Evolutionary conservation across 2,113 vertebrate species (phyloP).

Genomic region (Conger conger): DNA sequence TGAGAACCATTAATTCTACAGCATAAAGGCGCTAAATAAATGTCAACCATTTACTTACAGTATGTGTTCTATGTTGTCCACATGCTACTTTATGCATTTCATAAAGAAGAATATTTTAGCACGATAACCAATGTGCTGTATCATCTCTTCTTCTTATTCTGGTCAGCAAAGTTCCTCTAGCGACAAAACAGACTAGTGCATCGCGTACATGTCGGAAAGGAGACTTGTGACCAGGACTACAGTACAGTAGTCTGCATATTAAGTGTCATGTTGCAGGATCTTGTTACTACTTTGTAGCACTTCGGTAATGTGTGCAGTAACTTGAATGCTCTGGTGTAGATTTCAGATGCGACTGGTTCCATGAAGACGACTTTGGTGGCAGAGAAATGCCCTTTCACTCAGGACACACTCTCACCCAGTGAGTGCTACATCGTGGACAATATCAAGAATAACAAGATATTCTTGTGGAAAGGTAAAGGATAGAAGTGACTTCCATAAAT

Average conservation of each 20-base stretch:
- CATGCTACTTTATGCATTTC: background rate
- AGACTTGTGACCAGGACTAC: too few relatives aligned
- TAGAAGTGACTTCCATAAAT: background rate
- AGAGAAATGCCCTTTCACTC: constrained; percentile 63
- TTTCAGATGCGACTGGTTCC: constrained; percentile 65
- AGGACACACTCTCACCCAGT: constrained; percentile 52
- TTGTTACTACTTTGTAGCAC: background rate
- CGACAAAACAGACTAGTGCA: background rate
- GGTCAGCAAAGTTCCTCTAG: background rate
- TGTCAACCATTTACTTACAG: too few relatives aligned
- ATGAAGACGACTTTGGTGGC: constrained; percentile 57
- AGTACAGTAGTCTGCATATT: too few relatives aligned
- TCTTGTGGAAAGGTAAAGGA: constrained; percentile 73
- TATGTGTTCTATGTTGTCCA: background rate
- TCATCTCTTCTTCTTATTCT: too few relatives aligned
- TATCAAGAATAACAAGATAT: constrained; percentile 54
- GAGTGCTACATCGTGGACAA: constrained; percentile 75
- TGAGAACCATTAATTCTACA: too few relatives aligned
- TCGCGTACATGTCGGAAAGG: background rate
- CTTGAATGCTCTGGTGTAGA: constrained; percentile 44
- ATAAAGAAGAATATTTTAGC: background rate
- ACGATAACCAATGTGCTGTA: background rate
- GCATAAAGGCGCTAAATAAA: too few relatives aligned
- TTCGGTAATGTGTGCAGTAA: background rate
- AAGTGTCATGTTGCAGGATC: background rate